Base-by-base conservation (phyloP, 1,140 invertebrate genomes). In the Carposina sasakii region DNA sequence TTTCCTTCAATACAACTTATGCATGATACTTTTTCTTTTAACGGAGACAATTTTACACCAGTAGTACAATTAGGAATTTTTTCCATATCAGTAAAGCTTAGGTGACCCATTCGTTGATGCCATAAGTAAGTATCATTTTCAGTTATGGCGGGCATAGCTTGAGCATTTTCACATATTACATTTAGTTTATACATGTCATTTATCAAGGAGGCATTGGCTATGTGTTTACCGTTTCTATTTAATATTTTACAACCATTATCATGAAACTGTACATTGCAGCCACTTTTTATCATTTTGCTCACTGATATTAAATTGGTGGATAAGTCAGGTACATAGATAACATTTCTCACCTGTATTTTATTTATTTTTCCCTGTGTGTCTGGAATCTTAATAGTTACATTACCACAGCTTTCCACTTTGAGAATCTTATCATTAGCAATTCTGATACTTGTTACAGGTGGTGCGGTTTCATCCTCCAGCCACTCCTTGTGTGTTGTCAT, bases 271-370 rank as follows among this genome's bases (percentile, higher is more conserved):
- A 64, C 60, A 50, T 37, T 57, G 31, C 52, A 58, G 40, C 60
- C 65, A 60, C 31, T 47, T 51, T 63, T 51, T 13, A 67, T 63
- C 37, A 66, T 66, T 47, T 63, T 61, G 13, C 55, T 63, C 1
- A 69, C 54, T 16, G 62, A 63, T 8, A 65, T 22, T 24, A 65
- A 41, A 53, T 63, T 67, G 24, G 54, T 55, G 37, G 33, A 39
- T 16, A 63, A 33, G 36, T 59, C 54, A 36, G 61, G 54, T 41
- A 64, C 59, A 53, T 44, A 60, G 22, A 67, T 60, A 40, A 61
- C 56, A 47, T 67, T 58, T 15, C 44, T 67, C 22, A 67, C 45
- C 31, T 60, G 53, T 48, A 66, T 59, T 51, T 23, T 12, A 41
- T 55, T 28, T 5, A 33, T 53, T 22, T 39, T 58, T 41, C 49